These are phyloP conservation scores for Disparrhopalites patrizii DNA, from an alignment of 2,888 invertebrate genomes.

Conservation along the genomic window DNA sequence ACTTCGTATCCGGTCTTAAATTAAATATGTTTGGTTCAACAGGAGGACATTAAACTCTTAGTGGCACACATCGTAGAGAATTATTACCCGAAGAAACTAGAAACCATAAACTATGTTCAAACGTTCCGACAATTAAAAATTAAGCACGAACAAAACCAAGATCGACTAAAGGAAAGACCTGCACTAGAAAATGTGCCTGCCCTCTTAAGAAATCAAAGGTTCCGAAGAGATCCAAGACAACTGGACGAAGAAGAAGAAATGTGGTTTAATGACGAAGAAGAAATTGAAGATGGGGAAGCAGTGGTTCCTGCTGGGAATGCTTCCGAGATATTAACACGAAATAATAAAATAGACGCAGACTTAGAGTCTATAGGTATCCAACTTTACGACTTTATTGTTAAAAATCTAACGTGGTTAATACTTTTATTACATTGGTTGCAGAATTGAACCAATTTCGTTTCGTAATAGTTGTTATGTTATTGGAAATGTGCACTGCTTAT, in stretches of 20 bases:
- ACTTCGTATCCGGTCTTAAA: no score
- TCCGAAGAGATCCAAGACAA: constrained; percentile 85
- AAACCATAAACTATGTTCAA: constrained; percentile 94
- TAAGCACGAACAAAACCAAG: constrained; percentile 87
- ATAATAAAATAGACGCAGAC: constrained; percentile 59
- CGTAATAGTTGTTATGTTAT: neutral
- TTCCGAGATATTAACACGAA: constrained; percentile 55
- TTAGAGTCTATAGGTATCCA: constrained; percentile 59
- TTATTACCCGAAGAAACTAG: constrained; percentile 89
- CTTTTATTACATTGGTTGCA: neutral
- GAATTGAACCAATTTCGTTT: neutral
- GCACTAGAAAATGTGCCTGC: constrained; percentile 64
- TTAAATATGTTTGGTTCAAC: no score
- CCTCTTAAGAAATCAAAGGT: constrained; percentile 73
- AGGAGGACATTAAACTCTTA: constrained; percentile 83
- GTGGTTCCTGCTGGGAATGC: constrained; percentile 49
- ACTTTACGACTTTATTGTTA: neutral
- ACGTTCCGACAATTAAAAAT: constrained; percentile 90
- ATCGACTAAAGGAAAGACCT: constrained; percentile 74
- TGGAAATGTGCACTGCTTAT: constrained; percentile 4
- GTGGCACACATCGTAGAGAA: constrained; percentile 94
- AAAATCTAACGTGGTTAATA: neutral
- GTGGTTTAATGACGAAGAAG: constrained; percentile 98
- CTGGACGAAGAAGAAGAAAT: constrained; percentile 97
- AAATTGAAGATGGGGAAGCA: constrained; percentile 65